Conservation (phyloP, 2,113 vertebrate genomes). For the Bos indicus region DNA sequence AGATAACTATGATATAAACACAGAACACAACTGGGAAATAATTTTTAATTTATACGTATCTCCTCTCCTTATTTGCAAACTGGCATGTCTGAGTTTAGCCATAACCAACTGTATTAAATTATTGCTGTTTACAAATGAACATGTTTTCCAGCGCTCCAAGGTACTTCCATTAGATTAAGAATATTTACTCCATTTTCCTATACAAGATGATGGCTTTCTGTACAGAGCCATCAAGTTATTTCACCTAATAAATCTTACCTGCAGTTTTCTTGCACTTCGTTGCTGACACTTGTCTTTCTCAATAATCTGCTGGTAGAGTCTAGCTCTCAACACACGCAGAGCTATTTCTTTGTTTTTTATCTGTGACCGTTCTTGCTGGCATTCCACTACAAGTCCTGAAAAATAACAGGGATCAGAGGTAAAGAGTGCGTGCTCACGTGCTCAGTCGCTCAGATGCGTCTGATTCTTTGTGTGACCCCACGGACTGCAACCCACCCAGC, state of each 20-base stretch:
- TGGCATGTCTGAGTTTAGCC: neutral
- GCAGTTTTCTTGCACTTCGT: constrained; percentile 85
- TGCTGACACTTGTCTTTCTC: constrained; percentile 83
- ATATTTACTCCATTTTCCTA: neutral
- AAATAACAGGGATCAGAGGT: constrained; percentile 37
- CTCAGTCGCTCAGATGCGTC: neutral
- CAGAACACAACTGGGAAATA: neutral
- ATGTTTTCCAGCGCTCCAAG: neutral
- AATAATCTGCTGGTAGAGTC: constrained; percentile 85
- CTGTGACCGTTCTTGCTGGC: constrained; percentile 95
- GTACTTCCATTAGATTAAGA: neutral
- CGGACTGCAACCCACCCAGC: neutral
- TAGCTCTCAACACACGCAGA: constrained; percentile 84
- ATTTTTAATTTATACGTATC: neutral
- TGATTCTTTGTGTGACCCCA: neutral
- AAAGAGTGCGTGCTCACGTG: neutral
- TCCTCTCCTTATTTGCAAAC: neutral
- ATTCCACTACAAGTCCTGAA: constrained; percentile 88
- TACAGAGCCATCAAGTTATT: neutral
- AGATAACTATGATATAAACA: neutral
- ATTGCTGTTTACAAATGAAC: neutral
- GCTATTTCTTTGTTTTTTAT: constrained; percentile 90
- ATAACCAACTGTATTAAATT: neutral
- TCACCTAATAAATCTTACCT: constrained; percentile 79
- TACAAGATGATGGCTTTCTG: neutral